Base-by-base conservation (phyloP, 2,797 vertebrate genomes). In the Pagetopsis macropterus region DNA sequence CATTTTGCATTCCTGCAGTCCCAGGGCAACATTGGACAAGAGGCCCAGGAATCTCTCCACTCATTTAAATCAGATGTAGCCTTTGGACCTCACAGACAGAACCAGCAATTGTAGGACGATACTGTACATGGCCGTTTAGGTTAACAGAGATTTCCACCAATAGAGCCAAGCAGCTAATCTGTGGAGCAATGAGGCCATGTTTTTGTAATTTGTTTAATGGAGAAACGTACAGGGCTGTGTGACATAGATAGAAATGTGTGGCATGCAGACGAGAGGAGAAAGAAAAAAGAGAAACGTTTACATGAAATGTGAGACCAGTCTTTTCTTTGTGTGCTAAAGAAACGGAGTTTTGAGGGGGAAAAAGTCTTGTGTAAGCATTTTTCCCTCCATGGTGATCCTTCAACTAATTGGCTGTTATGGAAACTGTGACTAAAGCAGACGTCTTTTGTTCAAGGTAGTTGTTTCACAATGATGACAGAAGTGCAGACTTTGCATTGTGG, bases 1-100 rank as follows among this genome's bases (percentile, higher is more conserved):
- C 64, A 83, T 87, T 91, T 87, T 90, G 81, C 88, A 94, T 93
- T 92, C 90, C 89, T 91, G 72, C 79, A 83, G 84, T 89, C 90
- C 86, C 86, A 69, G 70, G 89, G 87, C 80, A 92, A 90, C 88
- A 87, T 75, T 68, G 87, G 77, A 89, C 87, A 84, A 84, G 89
- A 87, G 86, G 84, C 83, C 86, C 87, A 72, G 78, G 90, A 91
- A 91, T 92, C 88, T 91, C 85, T 83, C 54, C 3, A 13, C 84
- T 90, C 74, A 90, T 88, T 92, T 72, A 82, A 79, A 88, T 90
- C 86, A 90, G 85, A 92, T 88, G 89, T 74, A 80, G 67, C 59
- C 65, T 65, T 43, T 64, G 46, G 65, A 78, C 70, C 65, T 81
- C 60, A 70, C 63, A 72, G 46, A 59, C 59, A 61, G 54, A 82